Conservation (phyloP, 1,140 invertebrate species). For the Stegodyphus dumicola region DNA sequence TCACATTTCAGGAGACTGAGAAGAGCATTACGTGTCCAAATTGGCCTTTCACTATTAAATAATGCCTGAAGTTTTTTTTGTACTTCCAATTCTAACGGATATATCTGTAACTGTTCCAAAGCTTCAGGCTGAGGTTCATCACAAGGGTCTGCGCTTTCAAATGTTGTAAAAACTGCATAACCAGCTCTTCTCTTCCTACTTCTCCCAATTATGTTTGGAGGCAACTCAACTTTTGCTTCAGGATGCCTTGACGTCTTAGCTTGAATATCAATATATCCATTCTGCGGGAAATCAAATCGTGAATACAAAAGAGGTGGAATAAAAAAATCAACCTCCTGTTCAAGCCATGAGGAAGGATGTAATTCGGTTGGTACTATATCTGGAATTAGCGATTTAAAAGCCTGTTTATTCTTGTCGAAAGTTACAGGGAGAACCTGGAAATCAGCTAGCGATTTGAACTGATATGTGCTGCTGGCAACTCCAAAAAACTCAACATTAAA, state of each 20-base stretch:
- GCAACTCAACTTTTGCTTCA: neutral
- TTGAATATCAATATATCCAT: slow-evolving; percentile 20
- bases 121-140: slow-evolving; percentile 63
- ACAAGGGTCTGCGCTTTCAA: slow-evolving; percentile 60
- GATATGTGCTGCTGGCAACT: slow-evolving; percentile 76
- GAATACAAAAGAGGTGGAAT: slow-evolving; percentile 60
- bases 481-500: slow-evolving; percentile 75
- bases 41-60: slow-evolving; percentile 80
- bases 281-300: slow-evolving; percentile 63
- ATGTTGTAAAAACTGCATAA: slow-evolving; percentile 70
- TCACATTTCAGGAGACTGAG: slow-evolving; percentile 73
- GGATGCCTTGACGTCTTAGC: neutral
- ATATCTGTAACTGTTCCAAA: slow-evolving; percentile 61
- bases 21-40: slow-evolving; percentile 86
- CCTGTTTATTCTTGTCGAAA: slow-evolving; percentile 69
- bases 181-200: slow-evolving; percentile 68
- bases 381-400: slow-evolving; percentile 76
- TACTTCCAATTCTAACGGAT: slow-evolving; percentile 62
- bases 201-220: slow-evolving; percentile 70
- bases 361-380: slow-evolving; percentile 64
- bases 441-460: slow-evolving; percentile 77
- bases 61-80: slow-evolving; percentile 54
- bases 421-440: slow-evolving; percentile 41
- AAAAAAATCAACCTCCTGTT: slow-evolving; percentile 75
- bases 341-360: slow-evolving; percentile 65